phyloP scores from a whole-genome alignment of 1,140 invertebrate species.

The Heliconius eleuchia region DNA sequence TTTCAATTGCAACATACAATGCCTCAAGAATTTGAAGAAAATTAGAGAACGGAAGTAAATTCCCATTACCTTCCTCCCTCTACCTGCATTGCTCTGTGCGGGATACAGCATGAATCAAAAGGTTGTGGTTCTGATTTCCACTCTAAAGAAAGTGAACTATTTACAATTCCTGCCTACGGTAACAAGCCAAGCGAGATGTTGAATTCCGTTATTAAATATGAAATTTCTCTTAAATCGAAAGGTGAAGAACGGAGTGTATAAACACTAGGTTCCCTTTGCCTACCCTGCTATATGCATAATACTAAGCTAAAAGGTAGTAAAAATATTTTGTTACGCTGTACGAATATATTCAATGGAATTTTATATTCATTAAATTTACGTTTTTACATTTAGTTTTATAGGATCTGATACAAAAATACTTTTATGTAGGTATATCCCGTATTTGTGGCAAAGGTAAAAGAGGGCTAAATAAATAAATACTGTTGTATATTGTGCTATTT shows the following conservation, averaged over 20 bases:
- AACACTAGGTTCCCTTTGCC: background rate
- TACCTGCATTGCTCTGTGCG: too few species aligned
- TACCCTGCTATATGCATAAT: background rate
- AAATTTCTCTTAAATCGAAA: too few species aligned
- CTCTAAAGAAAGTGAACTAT: too few species aligned
- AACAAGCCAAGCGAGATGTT: too few species aligned
- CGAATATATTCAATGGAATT: background rate
- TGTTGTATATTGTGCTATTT: background rate
- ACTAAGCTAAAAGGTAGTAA: background rate
- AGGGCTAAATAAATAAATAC: background rate
- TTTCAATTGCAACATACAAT: too few species aligned
- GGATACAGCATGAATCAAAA: too few species aligned
- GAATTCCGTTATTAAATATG: too few species aligned
- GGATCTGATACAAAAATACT: background rate
- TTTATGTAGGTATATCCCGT: background rate
- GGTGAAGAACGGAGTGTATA: background rate
- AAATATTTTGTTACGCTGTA: background rate
- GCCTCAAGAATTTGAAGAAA: too few species aligned
- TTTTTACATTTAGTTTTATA: background rate
- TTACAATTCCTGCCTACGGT: too few species aligned
- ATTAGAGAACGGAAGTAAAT: too few species aligned
- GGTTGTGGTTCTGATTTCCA: too few species aligned
- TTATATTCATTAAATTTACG: slow-evolving; percentile 3
- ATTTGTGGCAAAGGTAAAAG: slow-evolving; percentile 5
- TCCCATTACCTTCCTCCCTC: too few species aligned